These are phyloP conservation scores for Telmatochromis sp. DNA, from an alignment of 2,113 vertebrate species.

Conservation along the genomic window DNA sequence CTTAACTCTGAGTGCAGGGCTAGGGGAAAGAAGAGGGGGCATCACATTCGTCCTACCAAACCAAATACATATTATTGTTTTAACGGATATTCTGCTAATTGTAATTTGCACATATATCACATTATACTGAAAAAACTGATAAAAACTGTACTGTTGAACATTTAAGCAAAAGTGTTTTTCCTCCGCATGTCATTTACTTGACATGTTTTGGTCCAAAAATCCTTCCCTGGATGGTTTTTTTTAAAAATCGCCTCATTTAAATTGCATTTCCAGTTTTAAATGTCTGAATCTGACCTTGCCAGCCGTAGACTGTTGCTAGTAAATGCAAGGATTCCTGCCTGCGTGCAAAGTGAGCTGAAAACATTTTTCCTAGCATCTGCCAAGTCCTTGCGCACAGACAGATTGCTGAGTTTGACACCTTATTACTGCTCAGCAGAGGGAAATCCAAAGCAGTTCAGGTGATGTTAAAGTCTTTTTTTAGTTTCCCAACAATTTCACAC, in stretches of 20 bases:
- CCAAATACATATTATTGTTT: neutral
- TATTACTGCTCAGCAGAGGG: constrained; percentile 15
- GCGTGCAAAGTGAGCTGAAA: neutral
- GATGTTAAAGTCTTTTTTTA: neutral
- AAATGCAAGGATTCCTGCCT: constrained; percentile 2
- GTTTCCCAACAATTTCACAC: neutral
- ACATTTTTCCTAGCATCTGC: neutral
- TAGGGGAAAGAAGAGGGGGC: neutral
- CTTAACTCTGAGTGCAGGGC: neutral
- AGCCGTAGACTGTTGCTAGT: neutral
- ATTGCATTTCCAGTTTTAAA: constrained; percentile 8
- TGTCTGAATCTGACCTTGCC: constrained; percentile 11
- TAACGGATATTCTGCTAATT: neutral
- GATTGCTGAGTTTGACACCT: constrained; percentile 48
- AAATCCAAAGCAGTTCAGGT: constrained; percentile 10
- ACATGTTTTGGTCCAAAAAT: neutral
- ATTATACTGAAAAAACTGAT: neutral
- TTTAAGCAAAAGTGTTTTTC: neutral
- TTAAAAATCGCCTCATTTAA: neutral
- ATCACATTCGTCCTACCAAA: neutral
- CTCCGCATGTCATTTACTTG: neutral
- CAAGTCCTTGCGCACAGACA: constrained; percentile 28
- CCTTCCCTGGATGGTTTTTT: neutral
- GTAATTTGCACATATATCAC: neutral
- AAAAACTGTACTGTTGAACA: neutral